Conservation (phyloP, 2,113 vertebrate species). For the Equus quagga region DNA sequence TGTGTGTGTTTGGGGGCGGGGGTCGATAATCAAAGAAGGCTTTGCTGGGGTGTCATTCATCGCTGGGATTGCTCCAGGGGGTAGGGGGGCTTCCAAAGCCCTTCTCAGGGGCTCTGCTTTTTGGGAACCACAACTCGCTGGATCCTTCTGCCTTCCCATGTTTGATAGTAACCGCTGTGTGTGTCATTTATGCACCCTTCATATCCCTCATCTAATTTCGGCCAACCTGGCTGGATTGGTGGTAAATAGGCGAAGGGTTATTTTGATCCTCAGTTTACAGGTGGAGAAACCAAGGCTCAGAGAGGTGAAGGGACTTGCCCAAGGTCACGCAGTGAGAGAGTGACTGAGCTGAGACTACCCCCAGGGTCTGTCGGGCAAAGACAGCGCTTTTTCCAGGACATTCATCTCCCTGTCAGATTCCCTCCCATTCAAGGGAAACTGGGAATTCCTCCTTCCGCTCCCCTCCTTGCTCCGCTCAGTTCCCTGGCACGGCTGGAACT, state of each 20-base stretch:
- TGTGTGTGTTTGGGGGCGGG: neutral
- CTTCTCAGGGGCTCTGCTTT: conserved; percentile 30
- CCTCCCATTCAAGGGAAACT: conserved; percentile 56
- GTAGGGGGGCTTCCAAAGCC: neutral
- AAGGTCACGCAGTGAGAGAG: conserved; percentile 66
- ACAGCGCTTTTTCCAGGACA: neutral
- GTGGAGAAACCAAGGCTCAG: conserved; percentile 55
- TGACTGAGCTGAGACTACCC: neutral
- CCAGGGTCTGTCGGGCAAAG: neutral
- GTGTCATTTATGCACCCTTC: neutral
- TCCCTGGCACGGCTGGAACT: conserved; percentile 65
- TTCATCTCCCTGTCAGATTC: conserved; percentile 54
- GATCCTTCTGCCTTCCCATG: neutral
- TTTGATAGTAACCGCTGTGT: neutral
- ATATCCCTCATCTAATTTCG: neutral
- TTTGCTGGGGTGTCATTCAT: neutral
- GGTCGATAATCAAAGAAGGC: neutral
- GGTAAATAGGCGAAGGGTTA: neutral
- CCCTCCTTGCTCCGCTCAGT: neutral
- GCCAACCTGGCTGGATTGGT: neutral
- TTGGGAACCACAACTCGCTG: neutral
- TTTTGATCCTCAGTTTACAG: neutral
- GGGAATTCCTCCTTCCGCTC: conserved; percentile 64
- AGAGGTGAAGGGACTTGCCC: conserved; percentile 58
- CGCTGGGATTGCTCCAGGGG: neutral